These are phyloP conservation scores for Polymixis lichenea DNA, from an alignment of 2,888 invertebrate genomes.

Conservation along the genomic window DNA sequence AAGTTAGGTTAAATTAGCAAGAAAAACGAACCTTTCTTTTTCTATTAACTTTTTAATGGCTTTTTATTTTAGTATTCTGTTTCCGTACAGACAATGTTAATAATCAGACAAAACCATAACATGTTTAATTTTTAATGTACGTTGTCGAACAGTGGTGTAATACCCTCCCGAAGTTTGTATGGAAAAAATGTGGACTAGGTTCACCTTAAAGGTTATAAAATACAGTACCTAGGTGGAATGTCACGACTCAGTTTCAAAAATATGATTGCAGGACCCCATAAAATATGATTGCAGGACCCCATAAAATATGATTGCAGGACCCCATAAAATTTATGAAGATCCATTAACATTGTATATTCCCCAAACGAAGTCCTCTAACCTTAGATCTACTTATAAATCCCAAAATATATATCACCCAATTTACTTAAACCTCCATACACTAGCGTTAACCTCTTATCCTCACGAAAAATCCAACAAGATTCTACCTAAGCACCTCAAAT, in stretches of 20 bases:
- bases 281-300: neutral
- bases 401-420: constrained; percentile 50
- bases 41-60: no score
- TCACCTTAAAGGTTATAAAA: neutral
- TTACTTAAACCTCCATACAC: constrained; percentile 52
- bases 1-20: no score
- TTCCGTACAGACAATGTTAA: no score
- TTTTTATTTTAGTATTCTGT: no score
- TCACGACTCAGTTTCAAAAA: neutral
- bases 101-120: no score
- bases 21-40: no score
- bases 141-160: no score
- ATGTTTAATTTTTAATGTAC: no score
- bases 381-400: constrained; percentile 28
- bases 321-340: constrained; percentile 5
- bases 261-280: neutral
- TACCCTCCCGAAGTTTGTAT: no score
- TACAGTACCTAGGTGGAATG: neutral
- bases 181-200: no score
- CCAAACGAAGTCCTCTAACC: constrained; percentile 7
- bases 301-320: neutral
- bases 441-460: constrained; percentile 55
- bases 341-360: constrained; percentile 7
- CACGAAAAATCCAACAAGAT: constrained; percentile 56
- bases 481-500: constrained; percentile 68